Conservation (phyloP, 2,888 invertebrate species). For the Drosophila falleni region DNA sequence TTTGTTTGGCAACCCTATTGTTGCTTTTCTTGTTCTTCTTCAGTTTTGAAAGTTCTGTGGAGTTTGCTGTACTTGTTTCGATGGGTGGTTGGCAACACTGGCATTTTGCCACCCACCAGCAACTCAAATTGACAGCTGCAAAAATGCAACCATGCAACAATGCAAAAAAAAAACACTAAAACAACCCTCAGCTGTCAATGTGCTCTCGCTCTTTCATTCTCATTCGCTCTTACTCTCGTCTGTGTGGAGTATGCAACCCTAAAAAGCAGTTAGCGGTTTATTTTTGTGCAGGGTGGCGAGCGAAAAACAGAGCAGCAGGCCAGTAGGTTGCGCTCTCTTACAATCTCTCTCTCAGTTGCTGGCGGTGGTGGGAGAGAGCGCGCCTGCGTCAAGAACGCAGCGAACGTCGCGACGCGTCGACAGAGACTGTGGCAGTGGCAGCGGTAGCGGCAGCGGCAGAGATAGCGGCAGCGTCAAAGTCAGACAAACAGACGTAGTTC, state of each 20-base stretch:
- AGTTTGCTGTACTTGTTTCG: constrained; percentile 16
- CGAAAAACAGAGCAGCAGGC: constrained; percentile 31
- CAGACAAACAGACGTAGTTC: constrained; percentile 75
- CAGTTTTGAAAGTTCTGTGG: neutral
- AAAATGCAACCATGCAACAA: constrained; percentile 56
- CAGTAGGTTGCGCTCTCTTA: constrained; percentile 36
- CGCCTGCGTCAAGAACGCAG: constrained; percentile 56
- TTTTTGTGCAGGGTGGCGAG: constrained; percentile 38
- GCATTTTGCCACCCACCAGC: constrained; percentile 28
- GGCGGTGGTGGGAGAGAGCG: constrained; percentile 51
- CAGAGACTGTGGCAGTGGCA: constrained; percentile 9
- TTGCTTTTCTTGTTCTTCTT: neutral
- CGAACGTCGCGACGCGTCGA: constrained; percentile 33
- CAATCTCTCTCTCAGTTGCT: constrained; percentile 11
- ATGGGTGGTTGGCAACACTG: constrained; percentile 40
- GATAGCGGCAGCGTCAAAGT: constrained; percentile 22
- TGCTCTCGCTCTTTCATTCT: neutral
- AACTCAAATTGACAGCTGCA: constrained; percentile 56
- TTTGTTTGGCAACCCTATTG: constrained; percentile 4
- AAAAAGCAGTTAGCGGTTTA: constrained; percentile 33
- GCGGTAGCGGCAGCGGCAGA: constrained; percentile 33
- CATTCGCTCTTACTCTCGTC: neutral
- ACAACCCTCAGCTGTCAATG: constrained; percentile 8
- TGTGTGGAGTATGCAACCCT: constrained; percentile 34
- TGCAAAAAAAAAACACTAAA: constrained; percentile 18